phyloP scores from a whole-genome alignment of 2,888 invertebrate genomes.

The Crematogaster levior region DNA sequence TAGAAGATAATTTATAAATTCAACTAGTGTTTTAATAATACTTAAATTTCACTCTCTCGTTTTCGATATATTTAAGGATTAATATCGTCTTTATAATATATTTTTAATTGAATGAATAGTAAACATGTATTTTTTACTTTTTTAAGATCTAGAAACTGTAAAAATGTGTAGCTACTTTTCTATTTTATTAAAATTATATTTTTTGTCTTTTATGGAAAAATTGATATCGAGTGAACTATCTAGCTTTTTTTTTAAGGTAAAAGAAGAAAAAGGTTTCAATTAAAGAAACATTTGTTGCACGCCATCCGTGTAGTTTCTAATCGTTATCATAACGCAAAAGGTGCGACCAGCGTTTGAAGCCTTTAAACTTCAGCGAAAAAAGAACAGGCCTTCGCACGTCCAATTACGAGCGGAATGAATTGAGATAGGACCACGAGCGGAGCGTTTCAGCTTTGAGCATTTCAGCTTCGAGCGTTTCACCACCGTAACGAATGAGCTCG shows the following conservation, averaged over 20 bases:
- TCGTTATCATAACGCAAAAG: slow-evolving; percentile 67
- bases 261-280: slow-evolving; percentile 8
- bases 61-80: background rate
- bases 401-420: slow-evolving; percentile 50
- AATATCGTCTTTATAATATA: background rate
- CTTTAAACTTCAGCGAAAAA: slow-evolving; percentile 67
- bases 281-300: slow-evolving; percentile 39
- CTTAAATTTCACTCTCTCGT: background rate
- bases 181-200: background rate
- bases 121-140: background rate
- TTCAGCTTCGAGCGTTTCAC: slow-evolving; percentile 36
- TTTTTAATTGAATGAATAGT: background rate
- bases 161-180: background rate
- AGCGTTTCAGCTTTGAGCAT: slow-evolving; percentile 20
- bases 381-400: slow-evolving; percentile 60
- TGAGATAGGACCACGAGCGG: slow-evolving; percentile 21
- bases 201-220: background rate
- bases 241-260: background rate
- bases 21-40: background rate
- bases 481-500: slow-evolving; percentile 47
- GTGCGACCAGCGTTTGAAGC: slow-evolving; percentile 49
- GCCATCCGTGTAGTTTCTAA: slow-evolving; percentile 53
- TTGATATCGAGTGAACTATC: background rate
- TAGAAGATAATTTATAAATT: background rate
- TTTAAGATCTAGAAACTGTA: background rate